Conservation (phyloP, 2,113 vertebrate species). For the Onychostruthus taczanowskii region DNA sequence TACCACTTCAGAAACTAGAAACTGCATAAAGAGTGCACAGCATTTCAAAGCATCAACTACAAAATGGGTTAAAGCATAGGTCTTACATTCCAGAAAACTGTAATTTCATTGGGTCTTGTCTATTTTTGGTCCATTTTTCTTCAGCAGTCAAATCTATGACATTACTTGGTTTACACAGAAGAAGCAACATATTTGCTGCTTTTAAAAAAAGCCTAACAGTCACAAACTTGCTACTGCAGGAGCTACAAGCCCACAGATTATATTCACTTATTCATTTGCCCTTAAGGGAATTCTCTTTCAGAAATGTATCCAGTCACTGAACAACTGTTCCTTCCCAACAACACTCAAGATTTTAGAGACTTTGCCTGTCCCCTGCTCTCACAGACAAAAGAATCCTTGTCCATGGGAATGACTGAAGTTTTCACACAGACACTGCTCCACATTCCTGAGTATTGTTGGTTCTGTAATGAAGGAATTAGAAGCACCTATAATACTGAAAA, state of each 20-base stretch:
- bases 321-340: neutral
- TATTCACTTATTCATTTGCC: neutral
- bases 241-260: neutral
- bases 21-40: neutral
- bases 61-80: neutral
- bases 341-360: neutral
- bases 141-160: neutral
- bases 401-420: neutral
- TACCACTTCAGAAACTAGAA: neutral
- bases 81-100: neutral
- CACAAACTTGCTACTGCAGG: neutral
- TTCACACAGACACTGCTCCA: neutral
- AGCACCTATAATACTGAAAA: neutral
- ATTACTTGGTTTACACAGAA: neutral
- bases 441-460: neutral
- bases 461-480: neutral
- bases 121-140: neutral
- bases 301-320: neutral
- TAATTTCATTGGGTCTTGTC: neutral
- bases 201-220: neutral
- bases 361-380: neutral
- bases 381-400: neutral
- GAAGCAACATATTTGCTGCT: neutral
- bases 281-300: neutral
- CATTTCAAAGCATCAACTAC: neutral